These are phyloP conservation scores for Spodoptera exigua DNA, from an alignment of 2,888 invertebrate genomes.

Conservation along the genomic window DNA sequence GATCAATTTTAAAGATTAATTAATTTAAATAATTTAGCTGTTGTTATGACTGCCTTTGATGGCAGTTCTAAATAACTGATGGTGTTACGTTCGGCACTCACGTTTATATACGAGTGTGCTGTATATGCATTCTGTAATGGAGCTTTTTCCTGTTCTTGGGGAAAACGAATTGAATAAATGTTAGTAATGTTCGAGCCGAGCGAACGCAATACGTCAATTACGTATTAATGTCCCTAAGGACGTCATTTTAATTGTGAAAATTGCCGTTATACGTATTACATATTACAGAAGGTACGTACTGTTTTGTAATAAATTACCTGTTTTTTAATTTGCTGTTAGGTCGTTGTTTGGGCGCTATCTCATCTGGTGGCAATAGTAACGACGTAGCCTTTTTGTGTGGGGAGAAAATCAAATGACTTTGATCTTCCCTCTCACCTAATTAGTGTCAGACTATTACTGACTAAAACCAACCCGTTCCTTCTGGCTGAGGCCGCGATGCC, in stretches of 20 bases:
- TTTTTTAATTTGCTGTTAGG: no score
- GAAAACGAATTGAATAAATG: constrained; percentile 19
- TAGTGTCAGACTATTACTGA: no score
- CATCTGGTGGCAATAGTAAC: no score
- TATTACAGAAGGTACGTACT: background rate
- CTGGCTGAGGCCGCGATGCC: no score
- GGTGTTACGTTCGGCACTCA: background rate
- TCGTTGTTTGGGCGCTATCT: no score
- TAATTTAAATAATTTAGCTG: constrained; percentile 12
- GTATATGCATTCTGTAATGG: background rate
- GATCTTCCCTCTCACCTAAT: no score
- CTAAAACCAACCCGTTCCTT: no score
- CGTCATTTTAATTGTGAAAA: constrained; percentile 26
- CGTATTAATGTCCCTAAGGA: constrained; percentile 23
- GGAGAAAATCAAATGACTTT: no score
- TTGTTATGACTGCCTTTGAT: constrained; percentile 38
- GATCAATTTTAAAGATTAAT: constrained; percentile 16
- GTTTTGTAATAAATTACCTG: no score
- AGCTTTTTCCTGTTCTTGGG: constrained; percentile 28
- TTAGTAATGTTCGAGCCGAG: constrained; percentile 1
- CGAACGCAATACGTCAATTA: constrained; percentile 3
- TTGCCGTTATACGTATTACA: background rate
- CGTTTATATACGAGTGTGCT: constrained; percentile 18
- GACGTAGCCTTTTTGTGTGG: no score
- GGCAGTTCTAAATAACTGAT: constrained; percentile 39